Conservation (phyloP, 2,888 invertebrate genomes). For the Anarsia innoxiella region DNA sequence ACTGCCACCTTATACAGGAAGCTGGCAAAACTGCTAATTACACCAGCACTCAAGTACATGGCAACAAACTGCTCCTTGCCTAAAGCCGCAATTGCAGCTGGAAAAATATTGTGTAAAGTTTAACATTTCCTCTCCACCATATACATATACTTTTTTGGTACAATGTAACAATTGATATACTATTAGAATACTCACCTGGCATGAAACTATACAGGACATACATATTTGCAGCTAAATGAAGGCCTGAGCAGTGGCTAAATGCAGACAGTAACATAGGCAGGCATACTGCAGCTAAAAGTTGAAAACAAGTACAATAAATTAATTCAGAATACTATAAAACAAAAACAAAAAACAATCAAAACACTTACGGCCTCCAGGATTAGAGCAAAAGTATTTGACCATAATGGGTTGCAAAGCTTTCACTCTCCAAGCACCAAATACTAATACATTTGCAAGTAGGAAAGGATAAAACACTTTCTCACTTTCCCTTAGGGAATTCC, state of each 20-base stretch:
- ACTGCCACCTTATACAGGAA: slow-evolving; percentile 84
- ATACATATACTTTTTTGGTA: not conserved
- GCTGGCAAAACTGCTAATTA: slow-evolving; percentile 90
- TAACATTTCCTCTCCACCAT: not conserved
- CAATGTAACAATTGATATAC: not conserved
- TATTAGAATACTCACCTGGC: slow-evolving; percentile 45
- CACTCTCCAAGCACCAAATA: slow-evolving; percentile 89
- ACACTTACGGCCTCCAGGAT: slow-evolving; percentile 83
- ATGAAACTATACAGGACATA: slow-evolving; percentile 93
- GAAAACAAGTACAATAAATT: not conserved
- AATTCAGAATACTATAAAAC: no score
- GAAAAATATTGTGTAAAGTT: slow-evolving; percentile 1
- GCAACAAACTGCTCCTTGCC: slow-evolving; percentile 95
- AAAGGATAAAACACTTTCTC: slow-evolving; percentile 88
- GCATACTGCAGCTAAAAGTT: slow-evolving; percentile 83
- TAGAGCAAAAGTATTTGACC: slow-evolving; percentile 89
- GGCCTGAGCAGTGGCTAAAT: slow-evolving; percentile 92
- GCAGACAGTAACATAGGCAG: slow-evolving; percentile 95
- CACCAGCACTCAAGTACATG: slow-evolving; percentile 91
- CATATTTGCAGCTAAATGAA: slow-evolving; percentile 96
- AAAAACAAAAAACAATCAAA: no score
- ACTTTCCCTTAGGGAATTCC: slow-evolving; percentile 82
- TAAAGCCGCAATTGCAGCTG: slow-evolving; percentile 81
- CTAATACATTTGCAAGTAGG: slow-evolving; percentile 83
- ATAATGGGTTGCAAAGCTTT: slow-evolving; percentile 82